phyloP scores from a whole-genome alignment of 2,888 invertebrate genomes.

The Lutraria lutraria region DNA sequence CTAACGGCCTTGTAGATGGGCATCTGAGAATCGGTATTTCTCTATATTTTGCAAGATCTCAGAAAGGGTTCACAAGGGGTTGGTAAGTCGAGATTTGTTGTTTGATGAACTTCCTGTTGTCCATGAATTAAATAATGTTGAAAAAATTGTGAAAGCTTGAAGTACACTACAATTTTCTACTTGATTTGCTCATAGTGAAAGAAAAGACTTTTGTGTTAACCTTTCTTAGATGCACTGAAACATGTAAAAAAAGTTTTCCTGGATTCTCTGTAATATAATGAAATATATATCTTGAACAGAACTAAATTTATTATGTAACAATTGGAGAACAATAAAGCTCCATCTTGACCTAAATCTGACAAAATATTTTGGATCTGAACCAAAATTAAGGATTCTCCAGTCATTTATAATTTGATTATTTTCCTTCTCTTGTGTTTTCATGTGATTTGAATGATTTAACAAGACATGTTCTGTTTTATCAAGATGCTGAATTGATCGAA shows the following conservation, averaged over 20 bases:
- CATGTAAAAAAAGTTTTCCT: neutral
- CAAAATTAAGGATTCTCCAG: neutral
- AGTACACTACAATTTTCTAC: no score
- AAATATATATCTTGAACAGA: neutral
- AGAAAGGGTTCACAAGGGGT: no score
- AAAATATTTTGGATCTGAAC: neutral
- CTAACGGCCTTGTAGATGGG: no score
- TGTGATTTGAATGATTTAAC: constrained; percentile 9
- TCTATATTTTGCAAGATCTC: no score
- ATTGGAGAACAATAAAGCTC: constrained; percentile 13
- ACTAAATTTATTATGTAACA: neutral
- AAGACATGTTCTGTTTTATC: neutral
- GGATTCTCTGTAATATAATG: neutral
- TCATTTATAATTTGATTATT: constrained; percentile 14
- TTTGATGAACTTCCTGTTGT: no score
- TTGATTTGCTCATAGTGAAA: no score
- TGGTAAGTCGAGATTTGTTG: no score
- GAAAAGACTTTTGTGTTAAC: no score
- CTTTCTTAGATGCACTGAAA: neutral
- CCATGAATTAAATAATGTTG: no score
- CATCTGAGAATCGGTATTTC: no score
- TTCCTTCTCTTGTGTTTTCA: neutral
- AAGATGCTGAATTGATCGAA: neutral
- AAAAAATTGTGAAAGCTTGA: no score
- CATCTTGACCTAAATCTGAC: constrained; percentile 4